A percentile compares a stretch with the other conserved stretches of the same genome.
Conservation (phyloP, 2,888 invertebrate species). For the Melipona bicolor region DNA sequence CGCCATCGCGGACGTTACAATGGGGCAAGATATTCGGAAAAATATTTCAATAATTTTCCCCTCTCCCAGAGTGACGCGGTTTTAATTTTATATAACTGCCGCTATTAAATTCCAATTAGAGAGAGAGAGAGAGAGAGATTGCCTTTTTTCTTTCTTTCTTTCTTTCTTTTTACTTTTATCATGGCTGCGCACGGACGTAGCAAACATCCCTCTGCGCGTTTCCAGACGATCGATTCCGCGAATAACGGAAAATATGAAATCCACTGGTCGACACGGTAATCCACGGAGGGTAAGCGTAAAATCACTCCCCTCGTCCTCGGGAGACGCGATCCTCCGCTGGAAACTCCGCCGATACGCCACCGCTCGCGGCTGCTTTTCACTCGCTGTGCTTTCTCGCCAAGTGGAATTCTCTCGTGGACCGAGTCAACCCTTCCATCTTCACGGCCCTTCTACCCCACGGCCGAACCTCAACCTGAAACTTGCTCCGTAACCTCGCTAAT, state of each 20-base stretch:
- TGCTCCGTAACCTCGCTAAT: slow-evolving; percentile 64
- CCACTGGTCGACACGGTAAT: slow-evolving; percentile 34
- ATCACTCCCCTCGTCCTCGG: background rate
- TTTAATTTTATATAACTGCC: slow-evolving; percentile 13
- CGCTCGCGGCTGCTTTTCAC: slow-evolving; percentile 43
- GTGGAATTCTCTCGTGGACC: slow-evolving; percentile 70
- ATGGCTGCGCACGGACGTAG: background rate
- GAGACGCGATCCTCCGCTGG: slow-evolving; percentile 24
- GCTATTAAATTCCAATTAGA: slow-evolving; percentile 30
- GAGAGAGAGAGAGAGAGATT: too few relatives aligned
- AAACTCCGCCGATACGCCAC: slow-evolving; percentile 55
- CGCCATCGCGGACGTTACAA: background rate
- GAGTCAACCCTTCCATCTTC: slow-evolving; percentile 41
- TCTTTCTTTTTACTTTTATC: background rate
- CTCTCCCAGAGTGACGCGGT: background rate
- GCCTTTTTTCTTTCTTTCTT: background rate
- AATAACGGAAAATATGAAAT: slow-evolving; percentile 33
- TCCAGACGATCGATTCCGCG: slow-evolving; percentile 11
- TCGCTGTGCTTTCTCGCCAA: slow-evolving; percentile 59
- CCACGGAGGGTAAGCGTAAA: slow-evolving; percentile 3
- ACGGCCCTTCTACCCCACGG: slow-evolving; percentile 29
- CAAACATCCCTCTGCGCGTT: background rate
- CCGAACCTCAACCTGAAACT: slow-evolving; percentile 47
- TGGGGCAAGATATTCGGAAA: background rate
- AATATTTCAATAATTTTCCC: slow-evolving; percentile 34